These are phyloP conservation scores for Lomographa bimaculata DNA, from an alignment of 2,888 invertebrate species.

Conservation along the genomic window DNA sequence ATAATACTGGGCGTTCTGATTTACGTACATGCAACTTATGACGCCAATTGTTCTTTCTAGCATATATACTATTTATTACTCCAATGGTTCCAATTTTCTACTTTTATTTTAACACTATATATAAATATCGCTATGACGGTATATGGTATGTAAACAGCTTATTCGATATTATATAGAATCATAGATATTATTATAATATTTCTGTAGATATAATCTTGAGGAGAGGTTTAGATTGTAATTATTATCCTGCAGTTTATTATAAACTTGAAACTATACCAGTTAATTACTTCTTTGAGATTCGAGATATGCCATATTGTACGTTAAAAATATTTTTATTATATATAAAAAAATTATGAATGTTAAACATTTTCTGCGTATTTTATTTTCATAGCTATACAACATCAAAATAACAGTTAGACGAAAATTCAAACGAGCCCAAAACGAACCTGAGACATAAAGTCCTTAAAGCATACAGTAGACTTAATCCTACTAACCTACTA, in stretches of 20 bases:
- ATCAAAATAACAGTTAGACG: not conserved
- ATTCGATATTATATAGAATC: constrained; percentile 13
- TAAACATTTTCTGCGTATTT: constrained; percentile 15
- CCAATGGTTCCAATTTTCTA: not conserved
- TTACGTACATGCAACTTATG: too few species aligned
- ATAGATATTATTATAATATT: constrained; percentile 19
- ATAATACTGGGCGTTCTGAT: too few species aligned
- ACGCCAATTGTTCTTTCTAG: too few species aligned
- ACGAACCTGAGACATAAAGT: too few species aligned
- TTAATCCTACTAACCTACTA: too few species aligned
- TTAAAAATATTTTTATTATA: constrained; percentile 40
- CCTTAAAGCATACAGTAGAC: too few species aligned
- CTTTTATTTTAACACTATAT: not conserved
- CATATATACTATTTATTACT: too few species aligned
- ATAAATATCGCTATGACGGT: constrained; percentile 2
- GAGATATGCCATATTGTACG: constrained; percentile 23
- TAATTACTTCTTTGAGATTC: constrained; percentile 39
- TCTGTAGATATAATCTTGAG: constrained; percentile 34
- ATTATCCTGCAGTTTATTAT: constrained; percentile 29
- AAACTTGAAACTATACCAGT: constrained; percentile 42
- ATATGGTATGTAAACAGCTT: constrained; percentile 12
- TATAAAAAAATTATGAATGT: constrained; percentile 29
- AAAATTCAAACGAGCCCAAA: too few species aligned
- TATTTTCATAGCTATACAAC: constrained; percentile 10
- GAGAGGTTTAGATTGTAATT: constrained; percentile 53